A percentile compares a stretch with the other conserved stretches of the same genome.
These are phyloP conservation scores for Periophthalmus modestus DNA, from an alignment of 2,113 vertebrate genomes.

Conservation along the genomic window DNA sequence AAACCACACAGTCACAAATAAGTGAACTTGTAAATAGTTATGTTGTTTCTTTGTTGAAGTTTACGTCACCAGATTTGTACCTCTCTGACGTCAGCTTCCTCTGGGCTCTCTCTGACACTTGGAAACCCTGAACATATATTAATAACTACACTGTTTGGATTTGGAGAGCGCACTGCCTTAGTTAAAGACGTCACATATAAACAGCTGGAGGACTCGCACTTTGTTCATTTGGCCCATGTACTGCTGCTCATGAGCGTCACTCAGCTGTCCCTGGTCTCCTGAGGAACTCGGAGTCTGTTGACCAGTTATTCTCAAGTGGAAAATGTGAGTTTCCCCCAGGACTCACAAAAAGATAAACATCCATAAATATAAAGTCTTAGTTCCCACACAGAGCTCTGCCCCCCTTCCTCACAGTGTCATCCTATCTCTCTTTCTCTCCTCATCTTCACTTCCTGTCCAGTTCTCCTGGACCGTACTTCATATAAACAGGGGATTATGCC, in stretches of 20 bases:
- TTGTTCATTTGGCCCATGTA: slow-evolving; percentile 16
- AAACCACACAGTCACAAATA: not conserved
- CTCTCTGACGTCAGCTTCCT: slow-evolving; percentile 45
- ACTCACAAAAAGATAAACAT: slow-evolving; percentile 69
- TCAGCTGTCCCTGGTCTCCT: slow-evolving; percentile 29
- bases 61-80: slow-evolving; percentile 47
- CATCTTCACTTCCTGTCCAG: slow-evolving; percentile 32
- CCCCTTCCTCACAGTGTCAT: slow-evolving; percentile 41
- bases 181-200: slow-evolving; percentile 39
- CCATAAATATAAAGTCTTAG: slow-evolving; percentile 67
- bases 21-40: slow-evolving; percentile 42
- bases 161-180: slow-evolving; percentile 43
- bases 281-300: slow-evolving; percentile 37
- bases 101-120: slow-evolving; percentile 19
- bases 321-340: slow-evolving; percentile 71
- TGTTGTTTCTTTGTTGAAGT: slow-evolving; percentile 37
- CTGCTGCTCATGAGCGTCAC: slow-evolving; percentile 23
- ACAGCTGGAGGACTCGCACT: slow-evolving; percentile 42
- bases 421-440: slow-evolving; percentile 34
- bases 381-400: slow-evolving; percentile 64
- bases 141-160: slow-evolving; percentile 28
- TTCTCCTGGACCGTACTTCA: slow-evolving; percentile 26
- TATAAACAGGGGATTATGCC: slow-evolving; percentile 37
- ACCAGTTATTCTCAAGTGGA: slow-evolving; percentile 66
- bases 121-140: slow-evolving; percentile 36